Base-by-base conservation (phyloP, 2,113 vertebrate species). In the Neodontobutis hainanensis region DNA sequence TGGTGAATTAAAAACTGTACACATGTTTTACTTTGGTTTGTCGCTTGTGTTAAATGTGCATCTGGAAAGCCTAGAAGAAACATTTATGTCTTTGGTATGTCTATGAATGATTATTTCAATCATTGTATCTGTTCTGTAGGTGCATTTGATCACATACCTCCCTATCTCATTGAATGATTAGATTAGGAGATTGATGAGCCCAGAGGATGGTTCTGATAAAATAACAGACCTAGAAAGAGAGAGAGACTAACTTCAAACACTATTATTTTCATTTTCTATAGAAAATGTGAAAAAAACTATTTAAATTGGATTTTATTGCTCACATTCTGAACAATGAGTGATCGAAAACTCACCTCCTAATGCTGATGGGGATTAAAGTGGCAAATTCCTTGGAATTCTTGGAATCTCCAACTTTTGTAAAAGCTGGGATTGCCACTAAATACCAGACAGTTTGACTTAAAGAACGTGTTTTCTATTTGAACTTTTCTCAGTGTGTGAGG, bases 341-440 rank as follows among this genome's bases (percentile, higher is more conserved):
- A 27, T 27, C 19, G 19, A 27, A 75, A 82, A 77, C 69, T 80
- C 66, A 85, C 81, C 70, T 85, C 56, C 74, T 88, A 87, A 90
- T 87, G 87, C 80, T 81, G 75, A 75, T 57, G 79, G 63, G 85
- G 85, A 88, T 91, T 89, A 88, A 83, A 87, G 80, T 27, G 10
- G 75, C 74, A 90, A 87, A 89, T 63, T 85, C 79, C 59, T 45
- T 83, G 82, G 88, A 88, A 89, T 91, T 85, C 84, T 57, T 85
- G 87, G 87, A 90, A 91, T 90, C 75, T 78, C 61, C 56, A 83
- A 87, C 76, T 90, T 88, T 66, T 85, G 82, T 65, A 66, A 83
- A 77, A 86, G 75, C 62, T 16, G 43, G 68, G 68, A 69, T 75
- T 62, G 65, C 82, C 77, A 80, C 68, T 66, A 53, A 87, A 87